A percentile compares a stretch with the other conserved stretches of the same genome.
These are phyloP conservation scores for Hydractinia echinata DNA, from an alignment of 30 jellyfish, hydroid and myxozoan species.

Conservation along the genomic window DNA sequence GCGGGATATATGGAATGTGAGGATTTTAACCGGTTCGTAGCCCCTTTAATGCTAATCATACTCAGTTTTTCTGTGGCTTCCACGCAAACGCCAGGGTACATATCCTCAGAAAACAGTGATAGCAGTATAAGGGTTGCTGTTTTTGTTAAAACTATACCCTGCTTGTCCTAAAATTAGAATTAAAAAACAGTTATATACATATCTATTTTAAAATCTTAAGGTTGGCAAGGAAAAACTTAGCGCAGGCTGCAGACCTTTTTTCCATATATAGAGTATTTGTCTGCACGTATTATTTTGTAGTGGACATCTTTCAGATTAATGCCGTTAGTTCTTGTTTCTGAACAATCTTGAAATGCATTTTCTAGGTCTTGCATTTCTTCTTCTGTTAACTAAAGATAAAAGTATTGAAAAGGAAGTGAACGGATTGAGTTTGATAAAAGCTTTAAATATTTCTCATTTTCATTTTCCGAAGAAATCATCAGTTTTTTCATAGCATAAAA, in stretches of 20 bases:
- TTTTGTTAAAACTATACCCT: slow-evolving; percentile 62
- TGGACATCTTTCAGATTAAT: slow-evolving; percentile 28
- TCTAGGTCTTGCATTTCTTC: slow-evolving; percentile 53
- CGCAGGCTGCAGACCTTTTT: slow-evolving; percentile 36
- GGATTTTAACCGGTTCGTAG: too few species aligned
- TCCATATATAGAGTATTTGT: slow-evolving; percentile 68
- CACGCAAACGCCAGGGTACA: slow-evolving; percentile 87
- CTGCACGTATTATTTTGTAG: slow-evolving; percentile 82
- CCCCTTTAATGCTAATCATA: background rate
- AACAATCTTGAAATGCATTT: slow-evolving; percentile 52
- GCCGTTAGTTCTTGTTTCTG: slow-evolving; percentile 64
- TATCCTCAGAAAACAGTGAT: slow-evolving; percentile 46
- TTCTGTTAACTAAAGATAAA: slow-evolving; percentile 36
- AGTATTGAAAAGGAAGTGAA: too few species aligned
- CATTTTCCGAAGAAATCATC: too few species aligned
- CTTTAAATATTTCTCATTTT: too few species aligned
- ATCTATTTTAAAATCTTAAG: background rate
- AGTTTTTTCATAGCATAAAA: too few species aligned
- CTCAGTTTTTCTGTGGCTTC: slow-evolving; percentile 92
- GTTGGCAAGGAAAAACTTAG: too few species aligned
- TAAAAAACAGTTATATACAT: background rate
- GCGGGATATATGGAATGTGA: too few species aligned
- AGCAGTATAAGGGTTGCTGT: slow-evolving; percentile 67
- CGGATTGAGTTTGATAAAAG: too few species aligned
- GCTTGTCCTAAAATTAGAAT: background rate